phyloP scores from a whole-genome alignment of 2,888 invertebrate species.

The Vesta saturnalis region DNA sequence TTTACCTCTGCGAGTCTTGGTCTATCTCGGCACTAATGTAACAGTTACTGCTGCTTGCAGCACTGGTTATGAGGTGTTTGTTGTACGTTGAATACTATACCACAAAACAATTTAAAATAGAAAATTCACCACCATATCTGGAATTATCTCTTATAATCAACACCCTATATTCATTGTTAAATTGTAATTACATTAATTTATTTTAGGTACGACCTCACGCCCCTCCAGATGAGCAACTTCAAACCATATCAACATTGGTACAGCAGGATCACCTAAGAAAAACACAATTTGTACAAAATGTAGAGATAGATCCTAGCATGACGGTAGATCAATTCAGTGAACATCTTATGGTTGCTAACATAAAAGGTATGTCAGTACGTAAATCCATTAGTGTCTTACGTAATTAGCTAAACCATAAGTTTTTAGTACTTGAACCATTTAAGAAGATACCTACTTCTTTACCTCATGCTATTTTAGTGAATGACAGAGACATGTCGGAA shows the following conservation, averaged over 20 bases:
- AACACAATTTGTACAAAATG: slow-evolving; percentile 47
- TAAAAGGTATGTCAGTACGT: slow-evolving; percentile 44
- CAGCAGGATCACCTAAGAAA: slow-evolving; percentile 44
- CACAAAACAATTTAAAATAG: too few species aligned
- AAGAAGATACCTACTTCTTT: slow-evolving; percentile 54
- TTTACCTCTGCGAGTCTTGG: too few species aligned
- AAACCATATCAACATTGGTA: slow-evolving; percentile 6
- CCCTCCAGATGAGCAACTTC: slow-evolving; percentile 44
- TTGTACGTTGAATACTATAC: too few species aligned
- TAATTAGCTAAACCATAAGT: background rate
- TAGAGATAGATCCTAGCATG: slow-evolving; percentile 47
- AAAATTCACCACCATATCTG: too few species aligned
- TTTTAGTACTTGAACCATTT: slow-evolving; percentile 46
- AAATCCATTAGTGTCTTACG: too few species aligned
- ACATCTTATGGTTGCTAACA: slow-evolving; percentile 42
- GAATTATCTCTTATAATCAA: too few species aligned
- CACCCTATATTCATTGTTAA: too few species aligned
- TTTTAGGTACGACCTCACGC: slow-evolving; percentile 54
- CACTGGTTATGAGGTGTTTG: too few species aligned
- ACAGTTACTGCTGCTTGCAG: too few species aligned
- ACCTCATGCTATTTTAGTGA: slow-evolving; percentile 67
- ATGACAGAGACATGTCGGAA: slow-evolving; percentile 57
- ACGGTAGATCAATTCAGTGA: slow-evolving; percentile 48
- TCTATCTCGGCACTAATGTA: too few species aligned
- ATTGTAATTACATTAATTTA: background rate